phyloP scores from a whole-genome alignment of 64 coral and sea anemone species.

The Actinia equina region DNA sequence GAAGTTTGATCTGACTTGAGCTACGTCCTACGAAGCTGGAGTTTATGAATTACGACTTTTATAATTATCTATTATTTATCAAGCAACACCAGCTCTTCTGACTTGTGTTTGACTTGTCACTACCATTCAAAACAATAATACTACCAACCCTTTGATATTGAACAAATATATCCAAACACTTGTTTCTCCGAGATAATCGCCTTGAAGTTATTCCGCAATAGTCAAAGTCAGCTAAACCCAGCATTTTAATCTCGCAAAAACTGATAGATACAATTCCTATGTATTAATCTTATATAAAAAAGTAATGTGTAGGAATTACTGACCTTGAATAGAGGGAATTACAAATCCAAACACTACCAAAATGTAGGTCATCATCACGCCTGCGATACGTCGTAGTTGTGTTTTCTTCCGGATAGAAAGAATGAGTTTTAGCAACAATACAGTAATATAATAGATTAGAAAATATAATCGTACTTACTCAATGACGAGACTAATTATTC shows the following conservation, averaged over 20 bases:
- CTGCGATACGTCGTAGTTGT: not conserved
- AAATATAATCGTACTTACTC: not conserved
- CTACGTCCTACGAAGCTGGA: not conserved
- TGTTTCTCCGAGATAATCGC: too few relatives aligned
- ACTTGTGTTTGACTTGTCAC: not conserved
- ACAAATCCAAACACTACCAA: not conserved
- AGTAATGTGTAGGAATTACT: not conserved
- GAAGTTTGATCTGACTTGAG: too few relatives aligned
- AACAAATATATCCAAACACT: too few relatives aligned
- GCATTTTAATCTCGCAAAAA: not conserved
- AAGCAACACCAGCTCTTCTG: not conserved
- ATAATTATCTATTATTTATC: not conserved
- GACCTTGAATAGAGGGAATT: not conserved
- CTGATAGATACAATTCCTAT: too few relatives aligned
- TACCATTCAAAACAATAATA: not conserved
- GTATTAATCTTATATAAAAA: not conserved
- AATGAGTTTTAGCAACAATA: too few relatives aligned
- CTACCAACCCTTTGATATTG: not conserved
- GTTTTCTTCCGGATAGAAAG: not conserved
- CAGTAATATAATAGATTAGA: not conserved
- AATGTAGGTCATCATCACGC: not conserved
- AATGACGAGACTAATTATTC: not conserved
- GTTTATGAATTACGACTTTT: not conserved
- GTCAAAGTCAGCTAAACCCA: not conserved
- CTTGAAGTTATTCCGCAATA: too few relatives aligned